Conservation (phyloP, 2,113 vertebrate genomes). For the Paraplagusia blochii region DNA sequence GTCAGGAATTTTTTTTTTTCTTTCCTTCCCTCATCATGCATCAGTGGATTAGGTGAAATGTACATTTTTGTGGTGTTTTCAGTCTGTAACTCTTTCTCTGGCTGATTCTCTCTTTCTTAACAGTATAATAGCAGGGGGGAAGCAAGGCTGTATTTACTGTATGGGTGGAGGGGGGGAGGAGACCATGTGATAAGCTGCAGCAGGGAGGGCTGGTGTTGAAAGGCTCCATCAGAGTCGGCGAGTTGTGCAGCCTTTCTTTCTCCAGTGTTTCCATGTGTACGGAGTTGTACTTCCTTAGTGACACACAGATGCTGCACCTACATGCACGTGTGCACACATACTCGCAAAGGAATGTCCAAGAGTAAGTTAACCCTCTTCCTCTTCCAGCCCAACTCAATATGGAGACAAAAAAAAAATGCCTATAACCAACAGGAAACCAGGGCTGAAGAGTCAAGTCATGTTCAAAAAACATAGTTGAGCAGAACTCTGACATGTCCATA, state of each 20-base stretch:
- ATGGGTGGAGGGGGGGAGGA: slow-evolving; percentile 11
- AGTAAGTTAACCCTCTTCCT: neutral
- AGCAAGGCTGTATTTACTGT: slow-evolving; percentile 38
- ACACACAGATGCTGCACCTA: slow-evolving; percentile 1
- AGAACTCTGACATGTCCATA: slow-evolving; percentile 52
- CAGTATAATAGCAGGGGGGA: slow-evolving; percentile 13
- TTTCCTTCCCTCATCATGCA: neutral
- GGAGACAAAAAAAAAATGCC: neutral
- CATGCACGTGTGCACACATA: slow-evolving; percentile 3
- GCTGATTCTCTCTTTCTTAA: slow-evolving; percentile 6
- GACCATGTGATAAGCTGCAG: slow-evolving; percentile 14
- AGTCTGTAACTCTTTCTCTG: slow-evolving; percentile 17
- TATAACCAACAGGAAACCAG: slow-evolving; percentile 30
- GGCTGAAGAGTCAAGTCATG: slow-evolving; percentile 24
- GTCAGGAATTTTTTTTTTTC: slow-evolving; percentile 45
- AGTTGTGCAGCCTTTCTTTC: slow-evolving; percentile 8
- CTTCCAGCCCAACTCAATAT: too few relatives aligned
- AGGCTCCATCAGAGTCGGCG: slow-evolving; percentile 5
- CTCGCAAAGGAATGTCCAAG: neutral
- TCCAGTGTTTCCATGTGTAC: slow-evolving; percentile 10
- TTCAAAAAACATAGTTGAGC: slow-evolving; percentile 27
- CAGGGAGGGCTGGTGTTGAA: neutral
- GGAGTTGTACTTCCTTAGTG: slow-evolving; percentile 12
- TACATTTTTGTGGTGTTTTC: slow-evolving; percentile 46
- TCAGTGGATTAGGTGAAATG: slow-evolving; percentile 45